phyloP scores from a whole-genome alignment of 92 coral and sea anemone species.

The Parazoanthus swiftii region DNA sequence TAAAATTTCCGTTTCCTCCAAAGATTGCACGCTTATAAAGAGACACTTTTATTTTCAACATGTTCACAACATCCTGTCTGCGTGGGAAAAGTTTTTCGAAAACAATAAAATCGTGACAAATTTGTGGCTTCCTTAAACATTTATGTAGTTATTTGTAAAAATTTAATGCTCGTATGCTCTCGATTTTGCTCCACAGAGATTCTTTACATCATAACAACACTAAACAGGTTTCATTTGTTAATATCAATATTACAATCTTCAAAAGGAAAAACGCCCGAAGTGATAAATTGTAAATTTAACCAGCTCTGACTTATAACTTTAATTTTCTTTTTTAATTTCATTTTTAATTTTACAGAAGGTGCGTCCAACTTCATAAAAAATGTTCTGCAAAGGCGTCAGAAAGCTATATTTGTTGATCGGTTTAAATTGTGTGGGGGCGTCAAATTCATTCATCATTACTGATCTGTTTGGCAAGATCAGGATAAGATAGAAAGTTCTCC shows the following conservation, averaged over 20 bases:
- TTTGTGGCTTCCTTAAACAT: constrained; percentile 41
- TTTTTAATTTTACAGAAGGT: background rate
- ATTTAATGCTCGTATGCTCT: background rate
- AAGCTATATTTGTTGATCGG: background rate
- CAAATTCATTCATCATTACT: background rate
- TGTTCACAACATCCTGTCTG: constrained; percentile 15
- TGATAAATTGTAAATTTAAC: background rate
- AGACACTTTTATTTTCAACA: no score
- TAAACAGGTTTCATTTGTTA: background rate
- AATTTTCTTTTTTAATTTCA: background rate
- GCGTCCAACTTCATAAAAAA: background rate
- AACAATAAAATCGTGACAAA: constrained; percentile 8
- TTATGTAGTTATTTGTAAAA: constrained; percentile 27
- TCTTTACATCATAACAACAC: background rate
- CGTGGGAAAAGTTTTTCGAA: constrained; percentile 31
- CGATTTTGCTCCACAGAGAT: background rate
- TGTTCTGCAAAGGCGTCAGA: background rate
- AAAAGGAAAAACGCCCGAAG: background rate
- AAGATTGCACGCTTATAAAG: background rate
- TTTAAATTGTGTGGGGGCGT: constrained; percentile 23
- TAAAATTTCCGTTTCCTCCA: background rate
- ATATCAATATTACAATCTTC: background rate
- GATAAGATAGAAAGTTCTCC: background rate
- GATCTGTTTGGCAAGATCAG: background rate
- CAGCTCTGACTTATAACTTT: background rate